Conservation (phyloP, 2,888 invertebrate genomes). For the Drosophila paranaensis region DNA sequence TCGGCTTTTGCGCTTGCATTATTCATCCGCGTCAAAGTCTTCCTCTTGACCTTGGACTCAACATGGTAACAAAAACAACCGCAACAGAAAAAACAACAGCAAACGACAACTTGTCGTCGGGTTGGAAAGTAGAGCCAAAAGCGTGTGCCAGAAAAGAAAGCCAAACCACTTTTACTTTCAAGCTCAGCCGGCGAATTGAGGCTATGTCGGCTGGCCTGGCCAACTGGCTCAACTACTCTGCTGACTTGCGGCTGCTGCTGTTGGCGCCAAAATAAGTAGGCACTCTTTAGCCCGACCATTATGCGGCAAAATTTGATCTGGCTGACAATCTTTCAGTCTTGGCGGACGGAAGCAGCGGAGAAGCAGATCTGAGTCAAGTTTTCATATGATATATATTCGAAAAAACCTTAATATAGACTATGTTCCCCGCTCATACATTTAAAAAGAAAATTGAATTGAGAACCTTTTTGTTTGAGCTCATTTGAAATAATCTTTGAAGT, state of each 20-base stretch:
- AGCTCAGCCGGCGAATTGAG: constrained; percentile 73
- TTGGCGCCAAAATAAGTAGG: constrained; percentile 55
- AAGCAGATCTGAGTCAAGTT: neutral
- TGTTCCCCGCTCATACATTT: too few relatives aligned
- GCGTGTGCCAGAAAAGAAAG: constrained; percentile 79
- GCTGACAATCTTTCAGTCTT: too few relatives aligned
- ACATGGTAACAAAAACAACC: constrained; percentile 40
- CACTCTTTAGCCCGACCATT: constrained; percentile 28
- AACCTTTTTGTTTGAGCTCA: too few relatives aligned
- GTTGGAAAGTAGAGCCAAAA: constrained; percentile 76
- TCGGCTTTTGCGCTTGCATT: constrained; percentile 63
- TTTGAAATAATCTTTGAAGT: too few relatives aligned
- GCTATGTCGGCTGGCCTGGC: constrained; percentile 56
- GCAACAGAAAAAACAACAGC: constrained; percentile 10
- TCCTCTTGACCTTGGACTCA: constrained; percentile 84
- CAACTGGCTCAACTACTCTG: constrained; percentile 31
- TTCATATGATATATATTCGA: too few relatives aligned
- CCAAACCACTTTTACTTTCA: constrained; percentile 78
- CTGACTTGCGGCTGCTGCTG: constrained; percentile 17
- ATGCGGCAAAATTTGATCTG: constrained; percentile 24
- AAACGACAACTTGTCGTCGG: constrained; percentile 65
- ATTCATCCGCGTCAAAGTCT: constrained; percentile 81
- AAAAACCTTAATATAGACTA: too few relatives aligned
- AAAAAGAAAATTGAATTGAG: too few relatives aligned
- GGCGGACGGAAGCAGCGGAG: too few relatives aligned